Evolutionary conservation across 1,140 invertebrate species (phyloP), one percentile per base, ranked within the genome.

Genomic region (Wiebesia pumilae): DNA sequence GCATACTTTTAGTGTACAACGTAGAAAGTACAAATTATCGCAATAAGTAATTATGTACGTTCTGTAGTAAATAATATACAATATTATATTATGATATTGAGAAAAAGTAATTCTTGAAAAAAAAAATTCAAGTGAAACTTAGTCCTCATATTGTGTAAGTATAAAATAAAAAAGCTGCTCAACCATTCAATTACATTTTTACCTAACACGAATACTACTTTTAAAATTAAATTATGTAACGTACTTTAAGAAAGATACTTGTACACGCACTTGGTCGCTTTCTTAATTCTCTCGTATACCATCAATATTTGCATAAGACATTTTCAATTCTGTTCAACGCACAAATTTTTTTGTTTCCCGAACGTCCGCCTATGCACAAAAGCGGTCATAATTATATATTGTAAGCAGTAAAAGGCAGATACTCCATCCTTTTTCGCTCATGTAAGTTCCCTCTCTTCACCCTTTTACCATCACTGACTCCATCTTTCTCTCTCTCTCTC

Each of bases 341-440:
- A 4, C 21, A n/a, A 62, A 16, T 27, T 73, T 71, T 73, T 73
- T 51, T 10, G 21, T n/a, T 24, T 21, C 4, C 7, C 3, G n/a
- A 12, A 62, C 62, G 47, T 84, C 75, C 27, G 71, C 58, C 58
- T 43, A 51, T 51, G 24, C 35, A 38, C 51, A 78, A 67, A 84
- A 84, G 65, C 51, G 3, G 54, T 38, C 51, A 62, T 84, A 84
- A 84, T 84, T 84, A 84, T 43, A 84, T 62, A 43, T 62, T 77
- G 51, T n/a, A 35, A 67, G 9, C 24, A 38, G 21, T n/a, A 81
- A 67, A 67, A 65, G 24, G 38, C 80, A 47, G 24, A 47, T 67
- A 16, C 62, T 19, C 27, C 62, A 67, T 35, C 10, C 51, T 16
- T 30, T 33, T 67, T 2, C 14, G 1, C 33, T 58, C 69, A 75